Evolutionary conservation across 1,140 invertebrate genomes (phyloP).

Genomic region (Pseudomyrmex gracilis): DNA sequence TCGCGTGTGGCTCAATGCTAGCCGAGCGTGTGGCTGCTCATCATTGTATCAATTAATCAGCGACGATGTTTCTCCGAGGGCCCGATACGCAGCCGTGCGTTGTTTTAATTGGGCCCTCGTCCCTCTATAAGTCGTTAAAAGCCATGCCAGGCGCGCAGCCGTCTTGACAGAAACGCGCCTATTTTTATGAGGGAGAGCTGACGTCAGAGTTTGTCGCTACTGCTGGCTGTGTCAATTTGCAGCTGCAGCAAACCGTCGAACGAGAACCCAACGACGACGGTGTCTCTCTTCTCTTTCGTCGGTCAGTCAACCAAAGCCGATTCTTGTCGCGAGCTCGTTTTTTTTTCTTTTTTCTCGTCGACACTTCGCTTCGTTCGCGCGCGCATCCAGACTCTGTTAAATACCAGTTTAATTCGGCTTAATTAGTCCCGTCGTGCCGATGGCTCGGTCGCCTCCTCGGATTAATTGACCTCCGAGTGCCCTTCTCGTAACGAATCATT

Average conservation of each 20-base stretch:
- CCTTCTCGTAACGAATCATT: constrained; percentile 51
- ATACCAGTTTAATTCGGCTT: constrained; percentile 72
- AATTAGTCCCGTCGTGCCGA: constrained; percentile 63
- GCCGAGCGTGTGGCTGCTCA: constrained; percentile 3
- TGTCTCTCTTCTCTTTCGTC: constrained; percentile 16
- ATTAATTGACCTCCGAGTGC: constrained; percentile 52
- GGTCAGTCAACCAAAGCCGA: constrained; percentile 76
- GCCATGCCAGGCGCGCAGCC: constrained; percentile 10
- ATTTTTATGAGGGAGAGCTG: constrained; percentile 61
- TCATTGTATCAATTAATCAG: constrained; percentile 56
- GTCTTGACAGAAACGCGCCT: constrained; percentile 52
- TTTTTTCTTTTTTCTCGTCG: constrained; percentile 44
- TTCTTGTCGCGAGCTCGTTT: constrained; percentile 6
- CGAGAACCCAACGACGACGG: constrained; percentile 22
- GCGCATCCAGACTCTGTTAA: constrained; percentile 54
- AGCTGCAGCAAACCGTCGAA: constrained; percentile 65
- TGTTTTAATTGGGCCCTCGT: constrained; percentile 61
- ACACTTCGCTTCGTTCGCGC: not conserved
- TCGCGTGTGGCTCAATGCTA: constrained; percentile 11
- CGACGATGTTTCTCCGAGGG: constrained; percentile 32
- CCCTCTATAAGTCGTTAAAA: constrained; percentile 43
- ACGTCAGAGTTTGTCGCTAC: constrained; percentile 54
- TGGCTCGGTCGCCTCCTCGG: constrained; percentile 41
- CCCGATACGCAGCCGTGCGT: constrained; percentile 8
- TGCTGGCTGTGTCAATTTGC: constrained; percentile 50